Base-by-base conservation (phyloP, 2,797 vertebrate genomes). In the Halcyon leucocephala region DNA sequence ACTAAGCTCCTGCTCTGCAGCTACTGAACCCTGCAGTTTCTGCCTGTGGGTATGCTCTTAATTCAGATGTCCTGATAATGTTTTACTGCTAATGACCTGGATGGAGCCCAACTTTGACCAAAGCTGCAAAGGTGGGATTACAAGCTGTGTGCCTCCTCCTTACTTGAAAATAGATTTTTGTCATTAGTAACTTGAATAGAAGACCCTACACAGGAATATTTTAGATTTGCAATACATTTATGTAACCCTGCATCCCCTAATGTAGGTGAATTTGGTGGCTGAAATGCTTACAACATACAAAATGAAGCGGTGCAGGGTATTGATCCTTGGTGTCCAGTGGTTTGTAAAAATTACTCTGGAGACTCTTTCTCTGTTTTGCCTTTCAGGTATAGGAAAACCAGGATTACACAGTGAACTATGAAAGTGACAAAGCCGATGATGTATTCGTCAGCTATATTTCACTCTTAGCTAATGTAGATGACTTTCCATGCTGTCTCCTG, bases 281-380 rank as follows among this genome's bases (percentile, higher is more conserved):
- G 21, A 83, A 37, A 5, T 0, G 2, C 21, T 82, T 33, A 8
- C 0, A 2, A 9, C 10, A 18, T 3, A 31, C 22, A 69, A 48
- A 85, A 62, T 37, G 15, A 79, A 49, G 13, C 37, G 37, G 16
- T 25, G 22, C 10, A 35, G 14, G 18, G 14, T 33, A 12, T 24
- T 4, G 2, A 25, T 51, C 16, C 8, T 35, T n/a, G 21, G 7
- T n/a, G 31, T 39, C 10, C 33, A 55, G 5, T 8, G 16, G 10
- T 42, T 76, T 67, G 11, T 12, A 77, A 64, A 72, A 81, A 57
- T 6, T 16, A 10, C 10, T 62, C 19, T 33, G 14, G 41, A 66
- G 37, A 13, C 6, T 65, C 29, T 57, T 35, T 44, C 31, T 57
- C 33, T 61, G 7, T 33, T 74, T 70, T 74, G 7, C 9, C 60